phyloP scores from a whole-genome alignment of 2,113 vertebrate genomes.

The Cynopterus brachyotis region DNA sequence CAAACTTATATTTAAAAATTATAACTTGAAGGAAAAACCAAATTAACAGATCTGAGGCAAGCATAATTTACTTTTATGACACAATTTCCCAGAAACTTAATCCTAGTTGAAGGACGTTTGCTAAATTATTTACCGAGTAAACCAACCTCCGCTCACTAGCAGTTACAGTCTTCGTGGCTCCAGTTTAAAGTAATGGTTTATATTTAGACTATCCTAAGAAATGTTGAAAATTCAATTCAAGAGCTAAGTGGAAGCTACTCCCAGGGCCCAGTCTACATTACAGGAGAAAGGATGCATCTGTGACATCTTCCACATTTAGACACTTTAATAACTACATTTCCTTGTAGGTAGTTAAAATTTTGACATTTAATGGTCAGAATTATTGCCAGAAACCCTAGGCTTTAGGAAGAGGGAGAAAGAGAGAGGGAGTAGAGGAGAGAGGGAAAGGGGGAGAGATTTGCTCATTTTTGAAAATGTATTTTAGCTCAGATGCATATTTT shows the following conservation, averaged over 20 bases:
- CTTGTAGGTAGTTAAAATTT: not conserved
- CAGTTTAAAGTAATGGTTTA: not conserved
- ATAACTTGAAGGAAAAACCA: slow-evolving; percentile 12
- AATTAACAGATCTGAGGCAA: slow-evolving; percentile 27
- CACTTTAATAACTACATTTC: not conserved
- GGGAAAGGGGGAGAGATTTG: not conserved
- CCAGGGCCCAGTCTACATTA: not conserved
- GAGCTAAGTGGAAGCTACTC: not conserved
- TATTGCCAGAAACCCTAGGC: not conserved
- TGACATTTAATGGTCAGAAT: not conserved
- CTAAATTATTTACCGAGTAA: slow-evolving; percentile 29
- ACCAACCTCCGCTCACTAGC: not conserved
- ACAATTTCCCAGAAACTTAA: slow-evolving; percentile 51
- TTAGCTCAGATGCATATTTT: not conserved
- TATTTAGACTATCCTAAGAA: not conserved
- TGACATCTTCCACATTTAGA: not conserved
- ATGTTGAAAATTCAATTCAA: not conserved
- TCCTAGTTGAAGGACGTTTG: slow-evolving; percentile 9
- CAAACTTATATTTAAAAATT: slow-evolving; percentile 46
- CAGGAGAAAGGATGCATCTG: not conserved
- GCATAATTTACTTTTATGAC: slow-evolving; percentile 45
- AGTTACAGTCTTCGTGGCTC: not conserved
- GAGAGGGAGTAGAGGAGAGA: not conserved
- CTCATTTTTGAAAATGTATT: not conserved
- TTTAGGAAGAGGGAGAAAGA: not conserved